Percentiles rank a stretch among this genome's conserved stretches.
phyloP scores from a whole-genome alignment of 1,140 invertebrate genomes.

The Mamestra configurata region DNA sequence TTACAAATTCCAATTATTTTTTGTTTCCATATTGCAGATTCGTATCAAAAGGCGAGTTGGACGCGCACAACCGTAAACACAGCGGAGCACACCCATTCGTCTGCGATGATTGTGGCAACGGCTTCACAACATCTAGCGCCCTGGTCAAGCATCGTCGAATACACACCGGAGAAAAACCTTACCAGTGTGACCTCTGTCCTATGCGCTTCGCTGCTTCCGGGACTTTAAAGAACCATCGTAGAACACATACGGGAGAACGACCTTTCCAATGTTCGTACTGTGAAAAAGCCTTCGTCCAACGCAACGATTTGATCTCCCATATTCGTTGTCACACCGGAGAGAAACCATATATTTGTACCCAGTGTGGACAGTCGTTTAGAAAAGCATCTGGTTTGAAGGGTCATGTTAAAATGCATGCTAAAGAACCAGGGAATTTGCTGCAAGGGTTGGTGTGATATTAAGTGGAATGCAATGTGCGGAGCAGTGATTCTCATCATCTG shows the following conservation, averaged over 20 bases:
- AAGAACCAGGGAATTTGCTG: neutral
- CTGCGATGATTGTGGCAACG: slow-evolving; percentile 92
- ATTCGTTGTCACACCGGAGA: slow-evolving; percentile 94
- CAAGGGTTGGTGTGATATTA: slow-evolving; percentile 16
- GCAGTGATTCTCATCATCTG: too few relatives aligned
- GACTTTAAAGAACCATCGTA: slow-evolving; percentile 90
- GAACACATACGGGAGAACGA: slow-evolving; percentile 93
- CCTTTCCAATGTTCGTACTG: slow-evolving; percentile 86
- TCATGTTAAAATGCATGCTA: slow-evolving; percentile 89
- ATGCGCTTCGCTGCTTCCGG: slow-evolving; percentile 92
- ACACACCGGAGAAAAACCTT: too few relatives aligned
- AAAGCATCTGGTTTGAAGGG: slow-evolving; percentile 90
- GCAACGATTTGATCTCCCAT: slow-evolving; percentile 90
- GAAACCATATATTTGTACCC: slow-evolving; percentile 94
- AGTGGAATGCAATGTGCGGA: slow-evolving; percentile 39
- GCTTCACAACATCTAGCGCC: slow-evolving; percentile 93
- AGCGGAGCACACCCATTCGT: slow-evolving; percentile 91
- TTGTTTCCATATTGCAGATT: slow-evolving; percentile 76
- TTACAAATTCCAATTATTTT: too few relatives aligned
- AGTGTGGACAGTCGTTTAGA: slow-evolving; percentile 93
- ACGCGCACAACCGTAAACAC: slow-evolving; percentile 89
- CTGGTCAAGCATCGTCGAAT: slow-evolving; percentile 91
- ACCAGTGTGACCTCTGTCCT: slow-evolving; percentile 94
- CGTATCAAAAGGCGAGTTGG: slow-evolving; percentile 88
- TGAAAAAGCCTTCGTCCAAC: slow-evolving; percentile 88